Conservation (phyloP, 1,140 invertebrate genomes). For the Sminthurinus signatus region DNA sequence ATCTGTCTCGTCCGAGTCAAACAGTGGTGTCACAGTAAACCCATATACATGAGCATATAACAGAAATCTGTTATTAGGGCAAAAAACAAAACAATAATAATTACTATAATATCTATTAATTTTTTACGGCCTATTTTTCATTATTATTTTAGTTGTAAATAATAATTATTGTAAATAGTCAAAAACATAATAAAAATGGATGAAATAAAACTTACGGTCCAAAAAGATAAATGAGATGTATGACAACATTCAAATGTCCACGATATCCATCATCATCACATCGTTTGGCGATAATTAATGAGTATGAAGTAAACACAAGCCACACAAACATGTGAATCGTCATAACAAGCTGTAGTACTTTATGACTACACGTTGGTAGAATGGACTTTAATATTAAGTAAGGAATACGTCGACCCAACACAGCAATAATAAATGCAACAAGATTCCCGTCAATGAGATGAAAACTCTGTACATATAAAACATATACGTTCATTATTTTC, state of each 20-base stretch:
- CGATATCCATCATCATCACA: conserved; percentile 2
- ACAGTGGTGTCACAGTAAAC: conserved; percentile 43
- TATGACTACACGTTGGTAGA: conserved; percentile 33
- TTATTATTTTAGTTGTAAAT: too few relatives aligned
- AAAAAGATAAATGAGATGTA: conserved; percentile 56
- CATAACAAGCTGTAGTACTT: conserved; percentile 40
- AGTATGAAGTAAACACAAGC: conserved; percentile 58
- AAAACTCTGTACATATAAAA: conserved; percentile 72
- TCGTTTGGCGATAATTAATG: background rate
- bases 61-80: too few relatives aligned
- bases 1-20: conserved; percentile 33
- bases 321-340: conserved; percentile 45
- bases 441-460: conserved; percentile 86
- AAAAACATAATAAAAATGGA: too few relatives aligned
- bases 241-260: conserved; percentile 10
- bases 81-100: too few relatives aligned
- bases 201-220: conserved; percentile 96
- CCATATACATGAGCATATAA: conserved; percentile 73
- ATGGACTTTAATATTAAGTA: conserved; percentile 49
- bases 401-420: conserved; percentile 69
- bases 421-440: conserved; percentile 69
- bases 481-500: too few relatives aligned
- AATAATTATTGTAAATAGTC: too few relatives aligned
- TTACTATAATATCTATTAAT: too few relatives aligned
- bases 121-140: too few relatives aligned